These are phyloP conservation scores for Pholis gunnellus DNA, from an alignment of 2,113 vertebrate genomes.

Conservation along the genomic window DNA sequence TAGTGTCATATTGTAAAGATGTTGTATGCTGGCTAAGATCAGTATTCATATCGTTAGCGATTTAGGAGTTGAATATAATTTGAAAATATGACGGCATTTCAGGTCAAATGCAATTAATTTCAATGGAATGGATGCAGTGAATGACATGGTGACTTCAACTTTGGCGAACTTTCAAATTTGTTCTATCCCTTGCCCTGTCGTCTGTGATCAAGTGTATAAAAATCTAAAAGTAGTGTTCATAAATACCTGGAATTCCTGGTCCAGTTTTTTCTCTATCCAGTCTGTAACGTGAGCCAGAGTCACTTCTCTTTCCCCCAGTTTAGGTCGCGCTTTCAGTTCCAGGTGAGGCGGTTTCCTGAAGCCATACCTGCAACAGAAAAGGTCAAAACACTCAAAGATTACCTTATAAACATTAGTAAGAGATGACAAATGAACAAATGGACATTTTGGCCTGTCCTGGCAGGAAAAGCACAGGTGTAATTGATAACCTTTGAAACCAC, in stretches of 20 bases:
- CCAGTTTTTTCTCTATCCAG: constrained; percentile 98
- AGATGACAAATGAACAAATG: neutral
- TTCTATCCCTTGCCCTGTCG: neutral
- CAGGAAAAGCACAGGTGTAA: neutral
- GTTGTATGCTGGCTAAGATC: neutral
- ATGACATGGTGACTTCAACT: neutral
- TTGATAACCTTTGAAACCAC: neutral
- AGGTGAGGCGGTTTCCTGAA: constrained; percentile 94
- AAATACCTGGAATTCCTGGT: constrained; percentile 85
- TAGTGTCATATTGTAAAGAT: neutral
- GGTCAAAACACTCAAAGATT: neutral
- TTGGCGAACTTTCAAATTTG: neutral
- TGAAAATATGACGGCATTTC: neutral
- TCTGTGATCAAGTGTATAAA: neutral
- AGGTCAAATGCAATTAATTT: neutral
- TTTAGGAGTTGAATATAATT: neutral
- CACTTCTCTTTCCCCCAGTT: constrained; percentile 97
- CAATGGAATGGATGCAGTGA: neutral
- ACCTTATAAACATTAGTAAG: neutral
- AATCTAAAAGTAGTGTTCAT: neutral
- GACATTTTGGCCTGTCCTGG: neutral
- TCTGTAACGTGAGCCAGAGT: constrained; percentile 98
- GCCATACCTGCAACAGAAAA: constrained; percentile 89
- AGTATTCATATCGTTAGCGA: neutral
- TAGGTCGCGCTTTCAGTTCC: constrained; percentile 96